Percentiles rank a stretch among this genome's conserved stretches.
Evolutionary conservation across 2,113 vertebrate genomes (phyloP).

Genomic region (Nothocercus nigrocapillus): DNA sequence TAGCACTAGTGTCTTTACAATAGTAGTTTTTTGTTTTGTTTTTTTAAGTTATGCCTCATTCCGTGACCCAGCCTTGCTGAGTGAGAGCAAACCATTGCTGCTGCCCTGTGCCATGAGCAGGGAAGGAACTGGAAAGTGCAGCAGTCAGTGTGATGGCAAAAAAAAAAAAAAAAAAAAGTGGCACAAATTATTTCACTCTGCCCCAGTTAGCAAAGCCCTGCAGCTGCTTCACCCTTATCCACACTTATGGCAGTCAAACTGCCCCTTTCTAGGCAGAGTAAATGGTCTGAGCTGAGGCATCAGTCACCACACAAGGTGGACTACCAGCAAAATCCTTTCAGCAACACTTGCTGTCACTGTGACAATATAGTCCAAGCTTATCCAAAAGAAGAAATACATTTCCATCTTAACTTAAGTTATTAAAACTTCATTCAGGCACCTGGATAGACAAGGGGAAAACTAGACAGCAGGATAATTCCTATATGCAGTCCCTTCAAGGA

Average conservation of each 20-base stretch:
- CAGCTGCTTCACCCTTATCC: background rate
- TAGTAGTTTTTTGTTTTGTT: background rate
- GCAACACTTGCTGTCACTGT: background rate
- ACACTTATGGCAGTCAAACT: background rate
- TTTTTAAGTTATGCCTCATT: background rate
- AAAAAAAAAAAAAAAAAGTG: background rate
- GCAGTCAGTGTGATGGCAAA: background rate
- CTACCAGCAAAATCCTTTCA: background rate
- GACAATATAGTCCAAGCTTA: background rate
- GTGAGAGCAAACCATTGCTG: background rate
- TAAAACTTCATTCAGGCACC: background rate
- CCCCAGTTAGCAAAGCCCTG: background rate
- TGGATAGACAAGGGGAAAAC: background rate
- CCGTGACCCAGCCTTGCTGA: accelerated
- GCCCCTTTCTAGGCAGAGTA: background rate
- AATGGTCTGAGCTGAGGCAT: background rate
- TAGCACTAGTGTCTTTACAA: background rate
- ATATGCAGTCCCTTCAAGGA: background rate
- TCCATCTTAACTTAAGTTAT: background rate
- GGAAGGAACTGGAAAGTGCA: background rate
- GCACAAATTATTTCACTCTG: background rate
- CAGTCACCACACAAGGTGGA: background rate
- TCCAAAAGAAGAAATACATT: background rate
- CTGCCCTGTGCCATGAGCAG: background rate
- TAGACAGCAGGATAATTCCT: background rate